Evolutionary conservation across 2,888 invertebrate species (phyloP).

Genomic region (Pollenia angustigena): DNA sequence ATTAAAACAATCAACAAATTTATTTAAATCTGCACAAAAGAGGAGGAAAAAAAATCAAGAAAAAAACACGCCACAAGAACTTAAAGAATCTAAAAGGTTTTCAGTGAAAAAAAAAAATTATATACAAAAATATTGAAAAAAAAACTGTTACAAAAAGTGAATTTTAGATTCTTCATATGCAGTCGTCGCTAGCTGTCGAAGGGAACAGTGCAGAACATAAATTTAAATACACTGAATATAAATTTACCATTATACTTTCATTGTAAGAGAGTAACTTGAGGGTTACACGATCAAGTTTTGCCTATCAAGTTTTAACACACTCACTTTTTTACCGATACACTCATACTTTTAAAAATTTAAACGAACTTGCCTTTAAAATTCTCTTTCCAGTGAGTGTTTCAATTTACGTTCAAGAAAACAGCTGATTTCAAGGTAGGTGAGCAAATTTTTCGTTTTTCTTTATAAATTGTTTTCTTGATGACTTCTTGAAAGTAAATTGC

Average conservation of each 20-base stretch:
- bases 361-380: no score
- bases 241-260: not conserved
- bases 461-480: no score
- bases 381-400: no score
- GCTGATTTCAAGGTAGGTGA: no score
- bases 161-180: not conserved
- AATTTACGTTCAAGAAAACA: no score
- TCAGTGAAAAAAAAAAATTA: not conserved
- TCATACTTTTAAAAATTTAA: no score
- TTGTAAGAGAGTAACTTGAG: no score
- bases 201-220: not conserved
- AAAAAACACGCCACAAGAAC: not conserved
- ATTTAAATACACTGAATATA: not conserved
- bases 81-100: not conserved
- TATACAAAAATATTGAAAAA: not conserved
- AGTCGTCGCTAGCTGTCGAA: not conserved
- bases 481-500: no score
- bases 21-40: not conserved
- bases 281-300: no score
- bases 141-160: not conserved
- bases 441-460: no score
- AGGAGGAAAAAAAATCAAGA: not conserved
- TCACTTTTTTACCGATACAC: no score
- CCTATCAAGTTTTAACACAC: no score
- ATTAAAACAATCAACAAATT: slow-evolving; percentile 21